phyloP scores from a whole-genome alignment of 2,888 invertebrate species.

The Diachrysia chrysitis region DNA sequence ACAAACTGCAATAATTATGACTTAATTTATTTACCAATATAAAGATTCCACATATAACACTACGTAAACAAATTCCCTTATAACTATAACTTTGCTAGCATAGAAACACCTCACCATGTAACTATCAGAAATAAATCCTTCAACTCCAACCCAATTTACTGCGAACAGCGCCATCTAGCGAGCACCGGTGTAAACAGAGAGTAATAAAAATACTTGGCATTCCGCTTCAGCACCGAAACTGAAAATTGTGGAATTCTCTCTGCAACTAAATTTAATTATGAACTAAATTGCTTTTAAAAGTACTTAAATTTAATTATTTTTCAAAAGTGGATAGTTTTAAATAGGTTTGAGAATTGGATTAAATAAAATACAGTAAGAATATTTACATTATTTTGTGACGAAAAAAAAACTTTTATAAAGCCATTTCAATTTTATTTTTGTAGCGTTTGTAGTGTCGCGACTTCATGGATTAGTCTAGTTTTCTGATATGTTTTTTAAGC shows the following conservation, averaged over 20 bases:
- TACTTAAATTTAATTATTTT: not conserved
- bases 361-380: no score
- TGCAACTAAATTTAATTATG: slow-evolving; percentile 7
- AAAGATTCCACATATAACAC: no score
- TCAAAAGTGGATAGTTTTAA: not conserved
- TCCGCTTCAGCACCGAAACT: slow-evolving; percentile 7
- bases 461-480: no score
- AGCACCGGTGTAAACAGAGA: slow-evolving; percentile 19
- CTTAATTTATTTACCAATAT: no score
- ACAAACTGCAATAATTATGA: no score
- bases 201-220: slow-evolving; percentile 39
- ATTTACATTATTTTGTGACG: no score
- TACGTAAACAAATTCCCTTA: not conserved
- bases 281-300: slow-evolving; percentile 5
- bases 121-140: slow-evolving; percentile 38
- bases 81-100: not conserved
- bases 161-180: slow-evolving; percentile 25
- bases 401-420: no score
- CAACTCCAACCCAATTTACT: slow-evolving; percentile 28
- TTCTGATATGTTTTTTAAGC: no score
- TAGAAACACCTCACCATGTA: slow-evolving; percentile 7
- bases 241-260: not conserved
- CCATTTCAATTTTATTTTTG: no score
- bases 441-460: no score
- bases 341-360: no score